A percentile compares a stretch with the other conserved stretches of the same genome.
These are phyloP conservation scores for Xestobium rufovillosum DNA, from an alignment of 2,888 invertebrate genomes.

Conservation along the genomic window DNA sequence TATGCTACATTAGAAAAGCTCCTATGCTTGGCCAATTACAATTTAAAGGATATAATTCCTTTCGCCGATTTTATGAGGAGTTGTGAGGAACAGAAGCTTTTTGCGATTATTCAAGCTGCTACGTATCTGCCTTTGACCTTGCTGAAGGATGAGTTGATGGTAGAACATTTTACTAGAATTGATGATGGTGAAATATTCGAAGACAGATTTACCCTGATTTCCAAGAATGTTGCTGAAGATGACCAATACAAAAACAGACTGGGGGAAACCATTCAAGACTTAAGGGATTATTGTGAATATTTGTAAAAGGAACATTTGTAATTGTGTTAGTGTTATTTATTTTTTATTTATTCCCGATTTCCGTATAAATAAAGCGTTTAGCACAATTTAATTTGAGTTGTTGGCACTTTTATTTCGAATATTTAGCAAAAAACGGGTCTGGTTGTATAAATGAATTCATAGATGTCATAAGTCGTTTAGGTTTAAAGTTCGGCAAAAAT, in stretches of 20 bases:
- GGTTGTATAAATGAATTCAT: too few species aligned
- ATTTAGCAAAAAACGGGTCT: too few species aligned
- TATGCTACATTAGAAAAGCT: conserved; percentile 33
- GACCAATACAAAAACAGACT: conserved; percentile 25
- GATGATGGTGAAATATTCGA: conserved; percentile 27
- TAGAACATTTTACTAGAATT: conserved; percentile 26
- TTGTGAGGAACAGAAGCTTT: conserved; percentile 34
- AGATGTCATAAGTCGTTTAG: too few species aligned
- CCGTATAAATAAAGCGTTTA: too few species aligned
- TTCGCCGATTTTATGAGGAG: conserved; percentile 33
- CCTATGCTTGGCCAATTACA: conserved; percentile 25
- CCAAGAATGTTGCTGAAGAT: conserved; percentile 27
- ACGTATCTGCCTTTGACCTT: conserved; percentile 34
- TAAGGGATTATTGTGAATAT: conserved; percentile 30
- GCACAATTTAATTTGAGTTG: too few species aligned
- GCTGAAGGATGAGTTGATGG: conserved; percentile 24
- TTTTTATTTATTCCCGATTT: too few species aligned
- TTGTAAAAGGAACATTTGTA: too few species aligned
- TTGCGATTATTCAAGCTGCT: conserved; percentile 31
- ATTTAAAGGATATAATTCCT: conserved; percentile 26
- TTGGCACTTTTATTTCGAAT: too few species aligned
- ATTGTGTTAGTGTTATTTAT: too few species aligned
- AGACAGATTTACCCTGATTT: conserved; percentile 31
- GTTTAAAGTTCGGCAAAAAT: too few species aligned
- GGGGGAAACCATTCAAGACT: conserved; percentile 28